These are phyloP conservation scores for Cancer borealis DNA, from an alignment of 2,888 invertebrate genomes.

Conservation along the genomic window DNA sequence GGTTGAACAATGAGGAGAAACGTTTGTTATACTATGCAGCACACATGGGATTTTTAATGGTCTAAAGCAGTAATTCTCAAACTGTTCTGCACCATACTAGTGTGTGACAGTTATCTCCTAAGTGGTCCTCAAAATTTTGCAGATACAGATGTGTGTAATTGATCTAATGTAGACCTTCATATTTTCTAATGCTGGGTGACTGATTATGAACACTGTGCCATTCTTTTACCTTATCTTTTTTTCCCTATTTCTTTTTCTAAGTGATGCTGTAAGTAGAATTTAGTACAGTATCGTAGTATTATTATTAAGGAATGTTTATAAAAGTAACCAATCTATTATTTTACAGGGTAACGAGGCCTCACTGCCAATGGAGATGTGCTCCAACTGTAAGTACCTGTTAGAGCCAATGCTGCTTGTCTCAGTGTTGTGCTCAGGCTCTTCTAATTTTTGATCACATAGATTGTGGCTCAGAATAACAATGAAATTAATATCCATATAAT, in stretches of 20 bases:
- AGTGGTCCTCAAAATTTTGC: too few species aligned
- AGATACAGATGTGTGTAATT: too few species aligned
- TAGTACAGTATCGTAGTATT: neutral
- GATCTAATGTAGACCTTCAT: too few species aligned
- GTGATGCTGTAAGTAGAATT: neutral
- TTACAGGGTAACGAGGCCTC: slow-evolving; percentile 97
- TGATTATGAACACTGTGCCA: too few species aligned
- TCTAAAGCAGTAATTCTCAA: too few species aligned
- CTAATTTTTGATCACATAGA: slow-evolving; percentile 55
- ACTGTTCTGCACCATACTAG: too few species aligned
- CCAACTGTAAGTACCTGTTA: slow-evolving; percentile 89
- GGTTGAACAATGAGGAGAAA: too few species aligned
- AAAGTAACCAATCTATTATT: slow-evolving; percentile 77
- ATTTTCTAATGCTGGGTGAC: too few species aligned
- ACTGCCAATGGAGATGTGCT: slow-evolving; percentile 97
- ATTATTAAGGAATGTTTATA: neutral
- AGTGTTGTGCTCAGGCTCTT: slow-evolving; percentile 66
- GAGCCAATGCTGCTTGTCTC: slow-evolving; percentile 78
- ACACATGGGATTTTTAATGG: too few species aligned
- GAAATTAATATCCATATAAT: neutral
- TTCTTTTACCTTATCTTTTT: neutral
- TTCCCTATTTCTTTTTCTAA: neutral
- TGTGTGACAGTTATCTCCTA: too few species aligned
- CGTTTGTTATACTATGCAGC: too few species aligned
- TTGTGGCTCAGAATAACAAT: slow-evolving; percentile 51